Evolutionary conservation across 2,797 vertebrate genomes (phyloP), one percentile per base, ranked within the genome.

Genomic region (Phataginus tetradactyla): DNA sequence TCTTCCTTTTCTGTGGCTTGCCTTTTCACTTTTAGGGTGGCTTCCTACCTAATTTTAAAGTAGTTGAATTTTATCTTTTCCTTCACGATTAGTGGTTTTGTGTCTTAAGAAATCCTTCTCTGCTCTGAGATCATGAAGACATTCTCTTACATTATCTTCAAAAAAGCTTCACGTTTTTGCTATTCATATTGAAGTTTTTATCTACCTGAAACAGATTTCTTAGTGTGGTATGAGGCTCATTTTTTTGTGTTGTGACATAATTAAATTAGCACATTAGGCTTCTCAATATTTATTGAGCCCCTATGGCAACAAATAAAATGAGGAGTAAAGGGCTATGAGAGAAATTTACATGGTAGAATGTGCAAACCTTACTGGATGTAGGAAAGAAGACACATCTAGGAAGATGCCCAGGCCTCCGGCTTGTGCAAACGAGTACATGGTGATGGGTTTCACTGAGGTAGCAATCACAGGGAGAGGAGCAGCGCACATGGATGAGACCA

Each of bases 51-150:
- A 79, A 64, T 37, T 86, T 69, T 78, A 79, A 93, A 61, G 27
- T 59, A 61, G 74, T 59, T 86, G 74, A 79, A 79, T 79, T 93
- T 93, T 86, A 61, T 32, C 29, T 42, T 77, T 79, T 79, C 81
- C 12, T 68, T 86, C 45, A 39, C 53, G 42, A 10, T 69, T 61
- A 86, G 53, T 86, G 27, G 74, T 61, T 86, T 78, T 69, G 12
- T 77, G 23, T 77, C 37, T 75, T 75, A 53, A 72, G 71, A 57
- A 92, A 85, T 66, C 23, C 29, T 85, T 92, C 61, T 91, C 25
- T 9, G 49, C n/a, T 71, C 9, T 8, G 80, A 77, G 49, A 34
- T 66, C 45, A 37, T 75, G 29, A 92, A 83, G 37, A 66, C 75
- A 55, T 84, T 84, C 66, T 91, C 45, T 5, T 77, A 45, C 39